phyloP scores from a whole-genome alignment of 2,113 vertebrate genomes.

The Chiloscyllium plagiosum region DNA sequence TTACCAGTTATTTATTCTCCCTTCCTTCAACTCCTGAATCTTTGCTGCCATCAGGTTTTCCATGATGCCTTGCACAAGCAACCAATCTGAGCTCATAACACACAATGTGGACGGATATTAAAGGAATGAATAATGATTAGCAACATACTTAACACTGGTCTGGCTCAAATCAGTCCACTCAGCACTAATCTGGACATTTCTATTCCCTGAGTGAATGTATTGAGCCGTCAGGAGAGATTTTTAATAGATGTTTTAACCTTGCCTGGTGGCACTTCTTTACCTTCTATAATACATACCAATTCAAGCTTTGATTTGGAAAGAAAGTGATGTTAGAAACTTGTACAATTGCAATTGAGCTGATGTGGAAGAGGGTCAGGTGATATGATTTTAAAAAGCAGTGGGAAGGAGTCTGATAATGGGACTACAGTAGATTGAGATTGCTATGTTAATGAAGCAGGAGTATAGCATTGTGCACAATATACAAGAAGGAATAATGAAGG shows the following conservation, averaged over 20 bases:
- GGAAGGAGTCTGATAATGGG: background rate
- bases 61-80: background rate
- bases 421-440: background rate
- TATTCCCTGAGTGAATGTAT: background rate
- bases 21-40: background rate
- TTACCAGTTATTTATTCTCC: background rate
- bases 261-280: background rate
- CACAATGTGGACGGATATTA: background rate
- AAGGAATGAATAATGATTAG: background rate
- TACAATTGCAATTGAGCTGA: conserved; percentile 5
- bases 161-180: background rate
- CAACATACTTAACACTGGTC: background rate
- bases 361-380: background rate
- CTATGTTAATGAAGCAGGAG: background rate
- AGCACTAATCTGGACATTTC: background rate
- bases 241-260: background rate
- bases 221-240: background rate
- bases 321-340: background rate
- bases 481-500: background rate
- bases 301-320: background rate
- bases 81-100: background rate
- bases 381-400: background rate
- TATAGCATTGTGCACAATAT: background rate
- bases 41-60: background rate
- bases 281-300: conserved; percentile 25